Evolutionary conservation across 2,797 vertebrate genomes (phyloP).

Genomic region (Austrolebias charrua): DNA sequence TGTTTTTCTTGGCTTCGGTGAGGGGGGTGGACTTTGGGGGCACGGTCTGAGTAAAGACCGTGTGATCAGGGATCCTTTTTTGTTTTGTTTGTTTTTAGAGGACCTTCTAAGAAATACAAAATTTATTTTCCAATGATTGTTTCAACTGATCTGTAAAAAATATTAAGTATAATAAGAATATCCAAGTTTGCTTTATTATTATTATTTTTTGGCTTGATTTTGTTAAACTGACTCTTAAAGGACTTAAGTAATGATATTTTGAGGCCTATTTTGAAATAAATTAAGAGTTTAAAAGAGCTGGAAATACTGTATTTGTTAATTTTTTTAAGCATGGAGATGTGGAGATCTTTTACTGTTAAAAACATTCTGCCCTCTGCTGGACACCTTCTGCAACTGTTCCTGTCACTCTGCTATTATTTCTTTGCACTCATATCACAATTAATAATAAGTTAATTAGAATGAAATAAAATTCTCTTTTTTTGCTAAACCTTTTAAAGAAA

Average conservation of each 20-base stretch:
- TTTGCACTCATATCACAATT: too few relatives aligned
- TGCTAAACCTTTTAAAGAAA: too few relatives aligned
- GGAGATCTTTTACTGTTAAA: not conserved
- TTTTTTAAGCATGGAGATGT: too few relatives aligned
- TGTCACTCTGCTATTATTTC: not conserved
- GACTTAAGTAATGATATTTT: not conserved
- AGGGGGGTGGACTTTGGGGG: conserved; percentile 75
- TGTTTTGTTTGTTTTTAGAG: conserved; percentile 74
- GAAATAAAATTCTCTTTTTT: too few relatives aligned
- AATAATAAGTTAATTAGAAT: not conserved
- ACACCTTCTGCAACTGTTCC: not conserved
- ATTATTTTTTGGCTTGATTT: conserved; percentile 22
- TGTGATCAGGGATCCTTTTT: conserved; percentile 79
- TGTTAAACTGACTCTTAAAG: conserved; percentile 4
- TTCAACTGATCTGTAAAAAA: conserved; percentile 77
- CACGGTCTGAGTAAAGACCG: conserved; percentile 63
- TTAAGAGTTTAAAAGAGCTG: too few relatives aligned
- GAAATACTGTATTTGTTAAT: too few relatives aligned
- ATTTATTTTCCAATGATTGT: conserved; percentile 71
- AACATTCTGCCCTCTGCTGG: not conserved
- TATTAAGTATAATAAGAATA: conserved; percentile 57
- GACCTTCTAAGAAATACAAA: conserved; percentile 69
- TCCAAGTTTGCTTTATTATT: conserved; percentile 58
- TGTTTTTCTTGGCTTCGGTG: conserved; percentile 78
- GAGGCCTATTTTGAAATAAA: too few relatives aligned